Evolutionary conservation across 2,113 vertebrate genomes (phyloP).

Genomic region (Chamaea fasciata): DNA sequence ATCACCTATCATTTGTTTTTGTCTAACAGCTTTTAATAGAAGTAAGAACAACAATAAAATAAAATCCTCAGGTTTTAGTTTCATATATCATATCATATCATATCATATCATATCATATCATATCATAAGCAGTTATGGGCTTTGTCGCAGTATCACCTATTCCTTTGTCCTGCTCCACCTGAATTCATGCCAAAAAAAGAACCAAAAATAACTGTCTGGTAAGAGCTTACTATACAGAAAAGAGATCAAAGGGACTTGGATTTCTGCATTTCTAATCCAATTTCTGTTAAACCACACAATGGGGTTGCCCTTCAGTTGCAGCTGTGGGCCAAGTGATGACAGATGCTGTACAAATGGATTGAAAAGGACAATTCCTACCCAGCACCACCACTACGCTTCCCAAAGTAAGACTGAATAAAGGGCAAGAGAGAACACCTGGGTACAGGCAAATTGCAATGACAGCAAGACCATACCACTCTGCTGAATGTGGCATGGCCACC

Average conservation of each 20-base stretch:
- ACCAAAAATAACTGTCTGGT: neutral
- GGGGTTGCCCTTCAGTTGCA: neutral
- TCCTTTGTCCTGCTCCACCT: neutral
- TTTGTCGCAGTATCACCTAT: neutral
- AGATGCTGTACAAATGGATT: neutral
- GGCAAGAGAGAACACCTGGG: neutral
- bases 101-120: too few relatives aligned
- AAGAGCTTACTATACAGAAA: neutral
- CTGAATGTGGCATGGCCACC: accelerated
- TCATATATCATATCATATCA: neutral
- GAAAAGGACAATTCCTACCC: neutral
- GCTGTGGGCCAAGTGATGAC: neutral
- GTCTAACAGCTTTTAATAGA: neutral
- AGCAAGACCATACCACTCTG: neutral
- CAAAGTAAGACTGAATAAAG: neutral
- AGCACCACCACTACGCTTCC: neutral
- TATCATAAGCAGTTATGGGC: neutral
- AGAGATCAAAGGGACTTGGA: neutral
- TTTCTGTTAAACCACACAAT: neutral
- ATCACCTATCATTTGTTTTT: neutral
- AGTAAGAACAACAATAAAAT: neutral
- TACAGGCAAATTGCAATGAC: neutral
- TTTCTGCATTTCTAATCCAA: neutral
- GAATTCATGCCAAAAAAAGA: neutral
- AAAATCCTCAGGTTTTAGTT: neutral